Conservation (phyloP, 2,797 vertebrate genomes). For the Saxicola maurus region DNA sequence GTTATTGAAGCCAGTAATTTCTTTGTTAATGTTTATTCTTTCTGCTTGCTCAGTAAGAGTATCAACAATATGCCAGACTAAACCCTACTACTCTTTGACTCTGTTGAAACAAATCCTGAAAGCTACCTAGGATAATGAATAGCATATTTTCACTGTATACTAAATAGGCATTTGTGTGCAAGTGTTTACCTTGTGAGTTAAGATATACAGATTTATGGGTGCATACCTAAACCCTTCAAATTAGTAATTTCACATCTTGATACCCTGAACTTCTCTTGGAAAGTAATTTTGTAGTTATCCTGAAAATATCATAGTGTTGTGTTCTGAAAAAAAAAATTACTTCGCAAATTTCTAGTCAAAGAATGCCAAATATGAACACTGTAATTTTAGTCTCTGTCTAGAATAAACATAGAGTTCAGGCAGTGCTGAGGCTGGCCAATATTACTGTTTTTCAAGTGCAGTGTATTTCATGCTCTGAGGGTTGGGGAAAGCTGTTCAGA, state of each 20-base stretch:
- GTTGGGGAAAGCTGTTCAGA: neutral
- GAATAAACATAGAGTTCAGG: constrained; percentile 67
- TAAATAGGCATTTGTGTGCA: neutral
- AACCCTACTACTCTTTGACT: neutral
- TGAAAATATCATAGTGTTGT: neutral
- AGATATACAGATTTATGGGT: neutral
- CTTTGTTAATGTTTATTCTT: neutral
- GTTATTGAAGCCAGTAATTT: neutral
- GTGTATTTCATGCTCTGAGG: constrained; percentile 45
- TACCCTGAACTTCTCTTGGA: neutral
- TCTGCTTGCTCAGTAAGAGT: neutral
- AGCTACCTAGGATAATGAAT: neutral
- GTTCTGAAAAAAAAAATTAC: constrained; percentile 11
- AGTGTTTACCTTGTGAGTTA: constrained; percentile 12
- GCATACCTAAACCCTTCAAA: neutral
- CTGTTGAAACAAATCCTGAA: constrained; percentile 7
- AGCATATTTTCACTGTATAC: neutral
- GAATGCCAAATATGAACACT: constrained; percentile 56
- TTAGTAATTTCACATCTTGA: neutral
- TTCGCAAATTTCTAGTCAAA: constrained; percentile 43
- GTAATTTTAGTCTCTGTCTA: constrained; percentile 58
- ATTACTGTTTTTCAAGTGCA: constrained; percentile 53
- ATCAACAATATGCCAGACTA: neutral
- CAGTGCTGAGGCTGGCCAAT: constrained; percentile 59
- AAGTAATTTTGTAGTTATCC: neutral